Percentiles rank a stretch among this genome's conserved stretches.
Evolutionary conservation across 2,888 invertebrate genomes (phyloP).

Genomic region (Amphipyra tragopoginis): DNA sequence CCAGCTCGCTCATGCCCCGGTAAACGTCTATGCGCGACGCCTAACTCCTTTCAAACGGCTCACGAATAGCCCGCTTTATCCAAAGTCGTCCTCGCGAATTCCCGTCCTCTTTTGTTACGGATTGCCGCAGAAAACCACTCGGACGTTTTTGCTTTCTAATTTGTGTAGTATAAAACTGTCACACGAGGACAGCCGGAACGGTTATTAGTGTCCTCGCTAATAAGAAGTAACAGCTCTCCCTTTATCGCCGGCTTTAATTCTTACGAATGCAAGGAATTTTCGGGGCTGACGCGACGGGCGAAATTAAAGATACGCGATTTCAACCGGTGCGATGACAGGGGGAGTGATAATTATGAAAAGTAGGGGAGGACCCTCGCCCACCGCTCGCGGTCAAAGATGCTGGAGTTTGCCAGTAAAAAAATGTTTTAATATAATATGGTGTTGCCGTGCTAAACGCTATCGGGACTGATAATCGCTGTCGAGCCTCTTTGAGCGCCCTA

Average conservation of each 20-base stretch:
- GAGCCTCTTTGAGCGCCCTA: conserved; percentile 82
- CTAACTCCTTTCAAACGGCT: conserved; percentile 77
- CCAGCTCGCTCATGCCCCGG: conserved; percentile 68
- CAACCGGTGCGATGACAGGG: conserved; percentile 73
- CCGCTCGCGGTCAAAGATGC: conserved; percentile 72
- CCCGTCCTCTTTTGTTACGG: conserved; percentile 58
- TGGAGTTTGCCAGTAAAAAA: conserved; percentile 71
- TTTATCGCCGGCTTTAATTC: conserved; percentile 70
- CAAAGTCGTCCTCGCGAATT: conserved; percentile 61
- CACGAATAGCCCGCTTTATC: conserved; percentile 71
- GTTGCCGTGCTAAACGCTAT: conserved; percentile 80
- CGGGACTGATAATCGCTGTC: conserved; percentile 81
- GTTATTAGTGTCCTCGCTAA: conserved; percentile 77
- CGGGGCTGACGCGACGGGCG: conserved; percentile 63
- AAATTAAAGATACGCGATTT: conserved; percentile 78
- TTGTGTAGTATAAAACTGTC: conserved; percentile 61
- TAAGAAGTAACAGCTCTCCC: conserved; percentile 75
- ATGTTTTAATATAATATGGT: conserved; percentile 81
- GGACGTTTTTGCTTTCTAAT: conserved; percentile 59
- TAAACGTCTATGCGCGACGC: conserved; percentile 69
- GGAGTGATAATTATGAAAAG: conserved; percentile 80
- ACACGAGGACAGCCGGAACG: conserved; percentile 58
- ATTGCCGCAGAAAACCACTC: conserved; percentile 56
- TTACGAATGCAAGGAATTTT: conserved; percentile 71
- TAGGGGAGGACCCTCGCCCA: conserved; percentile 56